Conservation (phyloP, 2,888 invertebrate species). For the Teinopalpus imperialis region DNA sequence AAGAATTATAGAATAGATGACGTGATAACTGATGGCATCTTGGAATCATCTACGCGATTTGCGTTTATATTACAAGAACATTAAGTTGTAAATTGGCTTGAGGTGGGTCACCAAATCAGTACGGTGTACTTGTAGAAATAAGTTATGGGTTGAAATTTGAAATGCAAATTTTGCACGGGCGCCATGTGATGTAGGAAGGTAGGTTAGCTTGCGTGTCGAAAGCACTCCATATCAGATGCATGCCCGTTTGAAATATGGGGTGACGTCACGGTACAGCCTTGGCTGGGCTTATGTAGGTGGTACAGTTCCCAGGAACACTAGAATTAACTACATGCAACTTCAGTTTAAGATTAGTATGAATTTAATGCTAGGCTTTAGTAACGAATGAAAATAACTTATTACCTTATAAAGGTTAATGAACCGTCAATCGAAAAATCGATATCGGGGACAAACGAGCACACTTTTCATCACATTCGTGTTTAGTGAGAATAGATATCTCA, state of each 20-base stretch:
- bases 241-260: slow-evolving; percentile 47
- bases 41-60: slow-evolving; percentile 1
- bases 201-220: slow-evolving; percentile 37
- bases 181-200: slow-evolving; percentile 35
- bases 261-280: slow-evolving; percentile 41
- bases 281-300: slow-evolving; percentile 28
- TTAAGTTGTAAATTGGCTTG: slow-evolving; percentile 4
- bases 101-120: background rate
- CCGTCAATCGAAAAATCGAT: too few species aligned
- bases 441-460: too few species aligned
- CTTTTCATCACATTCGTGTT: too few species aligned
- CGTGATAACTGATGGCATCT: slow-evolving; percentile 19
- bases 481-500: too few species aligned
- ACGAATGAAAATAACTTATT: too few species aligned
- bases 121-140: slow-evolving; percentile 20
- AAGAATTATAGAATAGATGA: slow-evolving; percentile 24
- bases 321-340: slow-evolving; percentile 8
- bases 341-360: background rate
- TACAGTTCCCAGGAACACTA: slow-evolving; percentile 28
- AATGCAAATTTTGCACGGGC: slow-evolving; percentile 39
- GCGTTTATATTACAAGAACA: background rate
- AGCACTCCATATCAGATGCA: slow-evolving; percentile 53
- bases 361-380: background rate
- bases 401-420: too few species aligned
- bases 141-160: slow-evolving; percentile 44